Evolutionary conservation across 2,888 invertebrate genomes (phyloP).

Genomic region (Tipula confusa): DNA sequence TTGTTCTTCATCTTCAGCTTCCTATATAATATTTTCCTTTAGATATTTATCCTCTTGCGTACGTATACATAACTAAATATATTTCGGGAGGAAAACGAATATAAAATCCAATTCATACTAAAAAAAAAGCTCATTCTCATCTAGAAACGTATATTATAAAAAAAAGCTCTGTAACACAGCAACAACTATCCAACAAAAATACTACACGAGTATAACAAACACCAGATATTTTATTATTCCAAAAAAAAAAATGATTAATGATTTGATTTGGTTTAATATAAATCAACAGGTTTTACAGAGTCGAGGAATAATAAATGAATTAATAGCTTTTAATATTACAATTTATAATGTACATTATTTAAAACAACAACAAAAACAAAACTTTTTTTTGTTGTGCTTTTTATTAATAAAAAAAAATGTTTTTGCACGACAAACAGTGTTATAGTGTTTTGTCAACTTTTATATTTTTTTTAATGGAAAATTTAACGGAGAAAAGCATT

Average conservation of each 20-base stretch:
- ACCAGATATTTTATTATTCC: neutral
- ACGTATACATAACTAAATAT: neutral
- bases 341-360: neutral
- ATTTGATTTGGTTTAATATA: slow-evolving; percentile 25
- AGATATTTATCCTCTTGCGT: neutral
- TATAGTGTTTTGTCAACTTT: neutral
- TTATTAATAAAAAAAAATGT: neutral
- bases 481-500: too few species aligned
- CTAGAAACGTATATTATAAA: neutral
- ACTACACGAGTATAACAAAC: slow-evolving; percentile 12
- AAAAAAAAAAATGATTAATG: slow-evolving; percentile 6
- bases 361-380: neutral
- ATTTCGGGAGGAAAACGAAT: neutral
- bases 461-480: neutral
- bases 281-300: slow-evolving; percentile 20
- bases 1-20: neutral
- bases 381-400: neutral
- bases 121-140: neutral
- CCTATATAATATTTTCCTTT: neutral
- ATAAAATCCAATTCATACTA: neutral
- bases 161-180: neutral
- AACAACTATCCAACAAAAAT: neutral
- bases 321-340: slow-evolving; percentile 20
- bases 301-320: slow-evolving; percentile 12
- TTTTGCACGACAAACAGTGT: neutral